These are phyloP conservation scores for Sarotherodon lohbergeri DNA, from an alignment of 2,113 vertebrate species.

Conservation along the genomic window DNA sequence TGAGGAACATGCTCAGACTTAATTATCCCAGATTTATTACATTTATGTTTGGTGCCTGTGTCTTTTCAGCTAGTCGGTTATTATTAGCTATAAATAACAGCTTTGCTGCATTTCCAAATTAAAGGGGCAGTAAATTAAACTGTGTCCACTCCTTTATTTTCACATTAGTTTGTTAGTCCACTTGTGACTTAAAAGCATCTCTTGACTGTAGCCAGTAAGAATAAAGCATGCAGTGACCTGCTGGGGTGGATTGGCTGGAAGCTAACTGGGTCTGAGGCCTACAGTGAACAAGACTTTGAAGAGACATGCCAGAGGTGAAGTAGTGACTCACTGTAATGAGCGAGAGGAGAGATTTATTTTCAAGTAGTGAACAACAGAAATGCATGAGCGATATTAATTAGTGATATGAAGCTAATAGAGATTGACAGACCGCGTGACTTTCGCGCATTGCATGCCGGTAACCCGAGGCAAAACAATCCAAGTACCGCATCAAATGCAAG, in stretches of 20 bases:
- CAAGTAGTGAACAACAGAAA: neutral
- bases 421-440: too few species aligned
- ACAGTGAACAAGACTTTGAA: neutral
- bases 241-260: neutral
- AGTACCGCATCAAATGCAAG: too few species aligned
- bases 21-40: neutral
- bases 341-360: neutral
- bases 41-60: neutral
- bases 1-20: neutral
- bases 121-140: neutral
- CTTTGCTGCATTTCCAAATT: neutral
- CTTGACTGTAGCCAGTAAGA: neutral
- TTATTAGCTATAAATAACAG: neutral
- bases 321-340: neutral
- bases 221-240: neutral
- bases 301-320: neutral
- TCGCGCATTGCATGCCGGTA: too few species aligned
- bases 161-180: neutral
- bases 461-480: too few species aligned
- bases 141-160: neutral
- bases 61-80: neutral
- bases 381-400: neutral
- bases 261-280: neutral
- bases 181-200: neutral
- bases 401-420: neutral